Conservation (phyloP, 1,140 invertebrate genomes). For the Drosophila mauritiana region DNA sequence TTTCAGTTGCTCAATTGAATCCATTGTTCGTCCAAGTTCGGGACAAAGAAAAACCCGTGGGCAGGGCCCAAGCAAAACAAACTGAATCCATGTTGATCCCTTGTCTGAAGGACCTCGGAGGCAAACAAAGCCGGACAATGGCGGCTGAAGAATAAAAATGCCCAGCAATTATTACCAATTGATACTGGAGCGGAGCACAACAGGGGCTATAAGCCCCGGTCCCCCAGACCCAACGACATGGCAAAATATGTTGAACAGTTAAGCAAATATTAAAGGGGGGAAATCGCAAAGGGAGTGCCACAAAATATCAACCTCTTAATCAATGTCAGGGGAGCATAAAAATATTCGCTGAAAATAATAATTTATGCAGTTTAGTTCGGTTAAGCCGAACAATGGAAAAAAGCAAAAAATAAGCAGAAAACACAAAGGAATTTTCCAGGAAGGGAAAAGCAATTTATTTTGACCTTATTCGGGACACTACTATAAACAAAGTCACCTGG, state of each 20-base stretch:
- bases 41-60: constrained; percentile 19
- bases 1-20: constrained; percentile 51
- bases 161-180: constrained; percentile 67
- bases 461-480: constrained; percentile 23
- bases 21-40: constrained; percentile 20
- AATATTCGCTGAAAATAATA: constrained; percentile 68
- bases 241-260: constrained; percentile 35
- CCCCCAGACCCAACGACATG: constrained; percentile 14
- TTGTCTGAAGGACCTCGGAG: constrained; percentile 39
- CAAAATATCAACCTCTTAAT: constrained; percentile 70
- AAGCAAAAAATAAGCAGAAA: not conserved
- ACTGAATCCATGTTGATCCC: constrained; percentile 32
- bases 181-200: constrained; percentile 44
- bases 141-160: constrained; percentile 45
- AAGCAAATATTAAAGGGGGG: constrained; percentile 22
- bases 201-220: constrained; percentile 2
- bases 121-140: constrained; percentile 51
- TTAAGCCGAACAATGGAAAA: constrained; percentile 45
- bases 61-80: constrained; percentile 16
- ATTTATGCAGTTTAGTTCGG: constrained; percentile 73
- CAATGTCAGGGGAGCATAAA: constrained; percentile 65
- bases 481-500: constrained; percentile 13
- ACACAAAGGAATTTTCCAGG: constrained; percentile 7
- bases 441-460: constrained; percentile 13
- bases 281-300: constrained; percentile 21